These are phyloP conservation scores for Pelecanus crispus DNA, from an alignment of 2,113 vertebrate species.

Conservation along the genomic window DNA sequence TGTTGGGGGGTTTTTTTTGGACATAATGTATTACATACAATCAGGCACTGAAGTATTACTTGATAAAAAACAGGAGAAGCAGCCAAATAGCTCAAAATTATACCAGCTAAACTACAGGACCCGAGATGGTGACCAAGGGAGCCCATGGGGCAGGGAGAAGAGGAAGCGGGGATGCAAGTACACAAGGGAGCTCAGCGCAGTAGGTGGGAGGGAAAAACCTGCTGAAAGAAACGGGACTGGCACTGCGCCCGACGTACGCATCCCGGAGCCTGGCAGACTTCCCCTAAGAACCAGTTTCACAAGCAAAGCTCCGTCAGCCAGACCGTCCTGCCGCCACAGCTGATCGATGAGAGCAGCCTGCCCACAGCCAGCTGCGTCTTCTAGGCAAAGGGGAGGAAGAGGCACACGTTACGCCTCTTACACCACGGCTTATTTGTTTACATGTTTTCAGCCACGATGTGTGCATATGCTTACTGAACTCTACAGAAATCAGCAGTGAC, in stretches of 20 bases:
- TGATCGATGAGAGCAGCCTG: not conserved
- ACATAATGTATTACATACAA: not conserved
- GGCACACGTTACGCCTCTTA: rapidly evolving
- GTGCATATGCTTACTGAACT: not conserved
- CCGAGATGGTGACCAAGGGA: not conserved
- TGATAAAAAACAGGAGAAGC: not conserved
- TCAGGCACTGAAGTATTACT: not conserved
- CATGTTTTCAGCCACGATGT: not conserved
- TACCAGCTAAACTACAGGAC: not conserved
- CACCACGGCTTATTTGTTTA: not conserved
- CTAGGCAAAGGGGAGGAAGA: not conserved
- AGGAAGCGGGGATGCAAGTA: rapidly evolving
- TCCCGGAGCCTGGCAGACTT: not conserved
- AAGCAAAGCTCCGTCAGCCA: rapidly evolving
- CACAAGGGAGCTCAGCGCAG: not conserved
- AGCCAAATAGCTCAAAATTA: not conserved
- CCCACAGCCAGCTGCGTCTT: rapidly evolving
- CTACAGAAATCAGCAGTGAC: not conserved
- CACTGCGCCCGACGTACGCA: rapidly evolving
- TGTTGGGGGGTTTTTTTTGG: not conserved
- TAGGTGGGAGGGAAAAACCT: not conserved
- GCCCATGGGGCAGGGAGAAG: not conserved
- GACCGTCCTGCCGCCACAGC: rapidly evolving
- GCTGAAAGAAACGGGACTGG: not conserved
- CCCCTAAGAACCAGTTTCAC: not conserved